Evolutionary conservation across 2,888 invertebrate species (phyloP).

Genomic region (Calephelis perditalis): DNA sequence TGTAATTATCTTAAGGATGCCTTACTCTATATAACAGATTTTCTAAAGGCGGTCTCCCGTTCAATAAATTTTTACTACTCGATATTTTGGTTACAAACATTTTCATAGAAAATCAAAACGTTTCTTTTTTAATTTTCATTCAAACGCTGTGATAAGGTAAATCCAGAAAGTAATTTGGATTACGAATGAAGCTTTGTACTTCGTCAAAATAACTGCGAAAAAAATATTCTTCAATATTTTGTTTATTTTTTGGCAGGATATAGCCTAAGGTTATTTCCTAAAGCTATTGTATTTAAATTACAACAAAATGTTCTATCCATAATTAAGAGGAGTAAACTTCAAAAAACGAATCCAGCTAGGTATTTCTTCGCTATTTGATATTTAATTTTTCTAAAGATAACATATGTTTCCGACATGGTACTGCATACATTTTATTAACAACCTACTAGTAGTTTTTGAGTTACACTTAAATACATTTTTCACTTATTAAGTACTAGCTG

Average conservation of each 20-base stretch:
- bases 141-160: conserved; percentile 38
- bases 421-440: no score
- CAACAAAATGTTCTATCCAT: not conserved
- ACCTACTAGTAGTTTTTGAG: no score
- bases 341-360: no score
- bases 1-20: no score
- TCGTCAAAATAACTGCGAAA: conserved; percentile 1
- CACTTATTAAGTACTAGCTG: no score
- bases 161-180: conserved; percentile 49
- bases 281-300: not conserved
- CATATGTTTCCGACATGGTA: no score
- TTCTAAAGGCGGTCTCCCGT: no score
- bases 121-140: conserved; percentile 32
- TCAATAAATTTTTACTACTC: not conserved
- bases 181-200: conserved; percentile 42
- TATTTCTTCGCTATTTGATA: no score
- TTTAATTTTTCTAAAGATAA: no score
- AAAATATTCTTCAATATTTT: conserved; percentile 4
- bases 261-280: not conserved
- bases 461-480: no score
- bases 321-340: no score
- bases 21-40: no score
- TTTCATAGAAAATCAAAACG: conserved; percentile 1
- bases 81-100: conserved; percentile 11
- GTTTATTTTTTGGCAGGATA: not conserved